A percentile compares a stretch with the other conserved stretches of the same genome.
Conservation (phyloP, 2,113 vertebrate genomes). For the Dipodomys spectabilis region DNA sequence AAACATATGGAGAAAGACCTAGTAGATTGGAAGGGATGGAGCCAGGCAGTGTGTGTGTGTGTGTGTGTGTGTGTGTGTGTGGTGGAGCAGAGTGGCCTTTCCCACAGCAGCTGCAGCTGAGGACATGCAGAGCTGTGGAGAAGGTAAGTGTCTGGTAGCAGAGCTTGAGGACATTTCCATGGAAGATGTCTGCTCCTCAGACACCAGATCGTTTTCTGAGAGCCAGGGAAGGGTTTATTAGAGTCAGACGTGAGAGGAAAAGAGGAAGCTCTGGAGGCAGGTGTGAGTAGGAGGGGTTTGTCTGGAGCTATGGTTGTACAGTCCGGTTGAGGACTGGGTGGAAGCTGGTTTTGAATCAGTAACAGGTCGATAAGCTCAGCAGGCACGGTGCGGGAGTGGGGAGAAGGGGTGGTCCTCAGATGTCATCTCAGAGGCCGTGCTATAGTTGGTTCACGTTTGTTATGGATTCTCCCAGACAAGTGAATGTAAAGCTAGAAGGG, state of each 20-base stretch:
- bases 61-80: too few species aligned
- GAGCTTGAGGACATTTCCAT: neutral
- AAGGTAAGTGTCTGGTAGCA: neutral
- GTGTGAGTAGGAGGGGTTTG: neutral
- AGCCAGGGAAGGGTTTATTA: neutral
- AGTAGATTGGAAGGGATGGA: neutral
- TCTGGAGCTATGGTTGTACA: neutral
- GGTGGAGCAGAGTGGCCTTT: neutral
- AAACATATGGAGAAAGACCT: neutral
- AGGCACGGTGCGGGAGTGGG: too few species aligned
- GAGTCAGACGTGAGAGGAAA: neutral
- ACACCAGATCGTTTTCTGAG: neutral
- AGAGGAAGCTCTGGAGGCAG: neutral
- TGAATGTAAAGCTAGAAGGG: neutral
- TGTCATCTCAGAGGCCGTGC: neutral
- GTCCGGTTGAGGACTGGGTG: neutral
- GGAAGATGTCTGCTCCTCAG: neutral
- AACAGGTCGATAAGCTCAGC: too few species aligned
- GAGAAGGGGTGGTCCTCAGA: neutral
- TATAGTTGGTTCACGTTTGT: neutral
- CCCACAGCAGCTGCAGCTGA: neutral
- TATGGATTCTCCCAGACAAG: neutral
- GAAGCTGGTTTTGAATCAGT: neutral
- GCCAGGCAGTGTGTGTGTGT: neutral
- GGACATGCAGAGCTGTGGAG: neutral